phyloP scores from a whole-genome alignment of 2,797 vertebrate genomes.

The Melanotaenia trifasciata region DNA sequence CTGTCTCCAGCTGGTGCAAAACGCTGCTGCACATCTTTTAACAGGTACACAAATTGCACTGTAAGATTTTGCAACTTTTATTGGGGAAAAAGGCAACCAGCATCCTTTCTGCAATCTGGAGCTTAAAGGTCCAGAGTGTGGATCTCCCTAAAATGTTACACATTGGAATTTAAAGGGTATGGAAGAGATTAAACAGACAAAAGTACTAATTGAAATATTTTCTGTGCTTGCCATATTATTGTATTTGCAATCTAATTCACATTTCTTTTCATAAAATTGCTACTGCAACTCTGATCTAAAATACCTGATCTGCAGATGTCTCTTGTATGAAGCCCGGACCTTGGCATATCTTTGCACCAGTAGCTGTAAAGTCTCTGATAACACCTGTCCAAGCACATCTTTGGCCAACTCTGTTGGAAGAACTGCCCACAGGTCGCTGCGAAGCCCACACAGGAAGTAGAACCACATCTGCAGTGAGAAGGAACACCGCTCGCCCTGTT shows the following conservation, averaged over 20 bases:
- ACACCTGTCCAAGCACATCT: constrained; percentile 87
- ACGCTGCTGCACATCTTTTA: too few relatives aligned
- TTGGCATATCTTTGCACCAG: constrained; percentile 90
- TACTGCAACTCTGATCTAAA: background rate
- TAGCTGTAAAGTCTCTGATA: constrained; percentile 88
- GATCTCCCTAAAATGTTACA: too few relatives aligned
- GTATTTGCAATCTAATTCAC: background rate
- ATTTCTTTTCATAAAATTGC: background rate
- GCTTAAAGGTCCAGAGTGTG: background rate
- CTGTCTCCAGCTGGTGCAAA: too few relatives aligned
- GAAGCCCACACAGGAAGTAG: constrained; percentile 93
- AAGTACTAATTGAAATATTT: background rate
- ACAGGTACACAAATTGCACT: background rate
- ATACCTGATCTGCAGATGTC: constrained; percentile 95
- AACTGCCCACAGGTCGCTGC: constrained; percentile 90
- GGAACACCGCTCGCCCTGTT: constrained; percentile 95
- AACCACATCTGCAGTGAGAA: constrained; percentile 99
- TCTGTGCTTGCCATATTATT: background rate
- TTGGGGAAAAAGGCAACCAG: background rate
- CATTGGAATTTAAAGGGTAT: background rate
- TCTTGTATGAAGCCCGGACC: constrained; percentile 88
- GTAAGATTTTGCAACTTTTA: background rate
- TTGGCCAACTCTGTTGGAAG: constrained; percentile 86
- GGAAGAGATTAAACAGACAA: background rate
- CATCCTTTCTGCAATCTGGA: background rate